Evolutionary conservation across 2,888 invertebrate species (phyloP), one percentile per base, ranked within the genome.

Genomic region (Prenolepis imparis): DNA sequence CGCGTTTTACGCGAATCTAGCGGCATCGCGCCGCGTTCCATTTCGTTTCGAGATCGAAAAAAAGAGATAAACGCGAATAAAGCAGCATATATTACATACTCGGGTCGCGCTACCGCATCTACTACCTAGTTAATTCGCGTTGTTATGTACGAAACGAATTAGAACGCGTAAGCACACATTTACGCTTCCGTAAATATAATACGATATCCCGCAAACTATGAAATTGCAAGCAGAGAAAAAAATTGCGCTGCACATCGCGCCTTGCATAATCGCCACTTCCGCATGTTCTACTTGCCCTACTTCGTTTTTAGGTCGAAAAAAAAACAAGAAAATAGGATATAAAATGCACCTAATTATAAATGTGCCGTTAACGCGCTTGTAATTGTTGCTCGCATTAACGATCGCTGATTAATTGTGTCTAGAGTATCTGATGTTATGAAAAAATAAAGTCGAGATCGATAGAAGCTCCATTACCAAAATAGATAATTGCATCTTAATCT

Each of bases 1-100:
- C 8, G 39, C 28, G 28, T 28, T n/a, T 78, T 44, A 18, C 6
- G 57, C 55, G 52, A 67, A n/a, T 52, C 6, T 21, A 70, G 11
- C 48, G 28, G 44, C 21, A 21, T 41, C n/a, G 41, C 18, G 32
- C n/a, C 55, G 55, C 39, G 77, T 78, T 32, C 63, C 21, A 68
- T 72, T 80, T 61, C 59, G 18, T 32, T 78, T 78, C 12, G 18
- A 78, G 78, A 70, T 78, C 21, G 36, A 36, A 44, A 59, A 59
- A 78, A 68, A 15, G 18, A 59, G 18, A 68, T 78, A 78, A 6
- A 36, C 8, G n/a, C 6, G 28, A 41, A 24, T 59, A 70, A 70
- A 70, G 57, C n/a, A 52, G 15, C 44, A 12, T 12, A 36, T 12
- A 44, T 68, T 68, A 41, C 28, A 12, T 21, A 36, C 32, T 44